Conservation (phyloP, 92 coral and sea anemone genomes). For the Phenganax stokvisi region DNA sequence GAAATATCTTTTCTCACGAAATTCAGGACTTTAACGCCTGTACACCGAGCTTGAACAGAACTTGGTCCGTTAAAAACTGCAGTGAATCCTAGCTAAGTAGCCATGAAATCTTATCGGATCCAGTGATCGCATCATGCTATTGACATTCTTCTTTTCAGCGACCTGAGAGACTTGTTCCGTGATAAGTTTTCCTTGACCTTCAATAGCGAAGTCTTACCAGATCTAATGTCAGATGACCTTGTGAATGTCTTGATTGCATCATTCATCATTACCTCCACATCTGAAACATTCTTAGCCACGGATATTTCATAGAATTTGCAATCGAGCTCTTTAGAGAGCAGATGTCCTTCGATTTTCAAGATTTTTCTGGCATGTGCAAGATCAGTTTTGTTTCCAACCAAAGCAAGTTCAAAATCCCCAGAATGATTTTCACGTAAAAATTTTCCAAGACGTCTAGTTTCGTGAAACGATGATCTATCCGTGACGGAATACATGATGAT, state of each 20-base stretch:
- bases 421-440: conserved; percentile 67
- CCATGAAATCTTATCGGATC: background rate
- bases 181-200: conserved; percentile 27
- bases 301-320: conserved; percentile 79
- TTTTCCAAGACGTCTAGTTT: conserved; percentile 70
- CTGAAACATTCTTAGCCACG: conserved; percentile 62
- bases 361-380: conserved; percentile 62
- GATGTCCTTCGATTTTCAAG: conserved; percentile 71
- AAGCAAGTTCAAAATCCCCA: conserved; percentile 50
- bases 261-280: conserved; percentile 61
- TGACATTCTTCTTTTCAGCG: conserved; percentile 34
- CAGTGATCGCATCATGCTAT: background rate
- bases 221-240: conserved; percentile 46
- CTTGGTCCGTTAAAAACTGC: no score
- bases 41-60: no score
- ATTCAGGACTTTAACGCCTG: no score
- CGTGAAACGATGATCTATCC: conserved; percentile 82
- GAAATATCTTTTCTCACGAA: no score
- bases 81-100: background rate
- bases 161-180: conserved; percentile 24
- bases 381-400: conserved; percentile 82
- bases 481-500: conserved; percentile 88
- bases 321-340: conserved; percentile 71
- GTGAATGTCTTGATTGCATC: conserved; percentile 59
- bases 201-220: conserved; percentile 43